These are phyloP conservation scores for Neotragus pygmaeus DNA, from an alignment of 2,113 vertebrate species.

Conservation along the genomic window DNA sequence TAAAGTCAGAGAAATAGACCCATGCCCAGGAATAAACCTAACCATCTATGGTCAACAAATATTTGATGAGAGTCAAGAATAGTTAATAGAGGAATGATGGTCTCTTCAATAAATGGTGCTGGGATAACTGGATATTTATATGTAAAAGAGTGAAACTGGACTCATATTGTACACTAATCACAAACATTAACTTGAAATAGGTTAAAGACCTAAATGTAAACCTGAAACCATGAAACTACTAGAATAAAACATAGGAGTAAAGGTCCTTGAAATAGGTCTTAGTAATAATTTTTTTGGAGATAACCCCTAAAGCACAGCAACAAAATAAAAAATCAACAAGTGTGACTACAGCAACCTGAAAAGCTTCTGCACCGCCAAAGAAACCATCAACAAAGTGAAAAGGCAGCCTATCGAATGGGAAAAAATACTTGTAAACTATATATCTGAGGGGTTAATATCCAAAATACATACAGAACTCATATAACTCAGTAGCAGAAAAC, in stretches of 20 bases:
- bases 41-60: background rate
- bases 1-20: background rate
- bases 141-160: background rate
- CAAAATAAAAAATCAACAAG: background rate
- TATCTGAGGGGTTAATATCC: background rate
- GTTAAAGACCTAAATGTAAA: background rate
- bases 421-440: background rate
- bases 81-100: background rate
- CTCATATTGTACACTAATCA: background rate
- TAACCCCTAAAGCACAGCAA: background rate
- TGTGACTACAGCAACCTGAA: background rate
- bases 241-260: background rate
- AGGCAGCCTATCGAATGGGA: background rate
- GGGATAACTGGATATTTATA: background rate
- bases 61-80: background rate
- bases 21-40: background rate
- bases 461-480: background rate
- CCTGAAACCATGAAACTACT: background rate
- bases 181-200: background rate
- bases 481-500: background rate
- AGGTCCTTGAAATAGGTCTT: background rate
- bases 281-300: background rate
- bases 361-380: background rate
- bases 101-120: background rate
- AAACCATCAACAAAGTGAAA: background rate